Evolutionary conservation across 1,140 invertebrate genomes (phyloP), one percentile per base, ranked within the genome.

Genomic region (Drosophila equinoxialis): DNA sequence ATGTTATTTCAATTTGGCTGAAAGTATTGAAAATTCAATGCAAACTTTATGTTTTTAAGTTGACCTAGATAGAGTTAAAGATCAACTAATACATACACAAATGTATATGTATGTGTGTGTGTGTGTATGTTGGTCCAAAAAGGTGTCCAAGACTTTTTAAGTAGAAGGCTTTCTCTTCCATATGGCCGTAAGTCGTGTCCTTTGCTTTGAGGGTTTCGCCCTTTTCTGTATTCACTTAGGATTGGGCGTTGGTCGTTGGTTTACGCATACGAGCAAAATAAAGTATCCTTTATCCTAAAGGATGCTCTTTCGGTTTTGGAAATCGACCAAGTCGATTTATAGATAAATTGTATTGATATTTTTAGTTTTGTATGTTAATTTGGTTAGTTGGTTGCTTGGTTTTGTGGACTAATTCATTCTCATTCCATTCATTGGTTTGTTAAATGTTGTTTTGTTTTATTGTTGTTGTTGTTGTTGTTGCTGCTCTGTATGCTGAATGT

Each of bases 221-320:
- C 35, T 37, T 37, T 42, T 45, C 14, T 45, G 14, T 45, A 51
- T 23, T 51, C 45, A 14, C 5, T 45, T 51, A 6, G 45, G 45
- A 39, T 39, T 39, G 45, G 45, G 45, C 45, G 45, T 51, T 51
- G 45, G 45, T 51, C 45, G 45, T 48, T 20, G 45, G 23, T 26
- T n/a, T 48, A 48, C 8, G 7, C 45, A 20, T 20, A 26, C 23
- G 42, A 6, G 20, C 7, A 11, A 4, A 39, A 39, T 0, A 23
- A 11, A 20, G 45, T 20, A 51, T 17, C 17, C 17, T 17, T 17
- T n/a, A 8, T 2, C n/a, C 17, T 51, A 8, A 8, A 11, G 17
- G 8, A n/a, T 3, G 8, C 17, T 51, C 17, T 51, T 23, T 51
- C 23, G 10, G 45, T 2, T 51, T 51, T 51, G 14, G 2, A 51